A percentile compares a stretch with the other conserved stretches of the same genome.
Evolutionary conservation across 1,140 invertebrate genomes (phyloP).

Genomic region (Drosophila nannoptera): DNA sequence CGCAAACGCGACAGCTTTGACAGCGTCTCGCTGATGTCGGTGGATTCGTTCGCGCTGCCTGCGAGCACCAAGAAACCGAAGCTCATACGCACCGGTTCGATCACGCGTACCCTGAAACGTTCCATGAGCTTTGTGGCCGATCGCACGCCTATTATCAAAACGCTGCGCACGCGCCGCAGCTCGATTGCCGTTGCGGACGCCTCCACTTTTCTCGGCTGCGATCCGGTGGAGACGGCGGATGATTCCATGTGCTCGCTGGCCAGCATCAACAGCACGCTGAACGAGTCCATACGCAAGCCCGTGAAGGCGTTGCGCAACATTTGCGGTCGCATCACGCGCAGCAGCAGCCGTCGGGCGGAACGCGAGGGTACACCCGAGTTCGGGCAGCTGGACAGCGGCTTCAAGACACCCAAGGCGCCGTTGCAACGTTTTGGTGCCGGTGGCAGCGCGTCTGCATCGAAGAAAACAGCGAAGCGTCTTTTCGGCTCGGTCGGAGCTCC

Average conservation of each 20-base stretch:
- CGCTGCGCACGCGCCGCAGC: conserved; percentile 67
- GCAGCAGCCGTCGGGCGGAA: conserved; percentile 59
- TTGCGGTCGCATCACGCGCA: conserved; percentile 65
- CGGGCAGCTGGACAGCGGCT: conserved; percentile 51
- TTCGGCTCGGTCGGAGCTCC: conserved; percentile 47
- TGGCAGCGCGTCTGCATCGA: conserved; percentile 35
- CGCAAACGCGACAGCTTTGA: conserved; percentile 75
- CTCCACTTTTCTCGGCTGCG: conserved; percentile 52
- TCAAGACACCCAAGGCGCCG: conserved; percentile 74
- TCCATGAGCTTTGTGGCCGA: conserved; percentile 77
- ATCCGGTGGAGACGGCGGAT: conserved; percentile 36
- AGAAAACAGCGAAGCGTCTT: conserved; percentile 59
- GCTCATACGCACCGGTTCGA: conserved; percentile 72
- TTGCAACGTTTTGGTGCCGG: conserved; percentile 42
- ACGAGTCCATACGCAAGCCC: conserved; percentile 72
- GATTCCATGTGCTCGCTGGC: conserved; percentile 71
- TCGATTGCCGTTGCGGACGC: conserved; percentile 62
- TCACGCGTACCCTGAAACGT: conserved; percentile 65
- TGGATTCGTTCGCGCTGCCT: conserved; percentile 70
- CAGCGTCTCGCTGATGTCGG: conserved; percentile 71
- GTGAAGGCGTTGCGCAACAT: conserved; percentile 71
- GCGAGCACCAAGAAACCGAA: conserved; percentile 74
- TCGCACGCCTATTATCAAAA: conserved; percentile 70
- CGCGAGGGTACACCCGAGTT: conserved; percentile 45
- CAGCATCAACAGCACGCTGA: conserved; percentile 64